Evolutionary conservation across 2,888 invertebrate genomes (phyloP).

Genomic region (Dione vanillae): DNA sequence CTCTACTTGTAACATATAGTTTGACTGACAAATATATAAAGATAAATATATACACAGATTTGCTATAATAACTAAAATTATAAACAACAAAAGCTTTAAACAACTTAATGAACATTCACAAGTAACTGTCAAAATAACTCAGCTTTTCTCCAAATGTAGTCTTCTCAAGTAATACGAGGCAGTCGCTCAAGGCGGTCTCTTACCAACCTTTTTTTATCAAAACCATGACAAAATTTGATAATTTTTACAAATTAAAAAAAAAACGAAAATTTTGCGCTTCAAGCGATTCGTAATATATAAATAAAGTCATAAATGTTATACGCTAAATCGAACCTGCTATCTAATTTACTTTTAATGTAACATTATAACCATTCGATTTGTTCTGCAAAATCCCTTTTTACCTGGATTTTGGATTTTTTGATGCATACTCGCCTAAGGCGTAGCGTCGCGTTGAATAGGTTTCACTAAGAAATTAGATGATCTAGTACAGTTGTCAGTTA

Average conservation of each 20-base stretch:
- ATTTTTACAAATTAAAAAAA: constrained; percentile 20
- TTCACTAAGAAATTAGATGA: background rate
- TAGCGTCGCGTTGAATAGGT: background rate
- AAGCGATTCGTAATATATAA: constrained; percentile 36
- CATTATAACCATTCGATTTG: constrained; percentile 48
- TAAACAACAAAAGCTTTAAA: background rate
- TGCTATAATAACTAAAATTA: too few relatives aligned
- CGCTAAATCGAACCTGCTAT: constrained; percentile 51
- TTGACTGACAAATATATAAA: too few relatives aligned
- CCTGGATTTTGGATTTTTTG: constrained; percentile 17
- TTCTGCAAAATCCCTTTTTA: constrained; percentile 48
- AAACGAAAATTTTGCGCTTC: constrained; percentile 20
- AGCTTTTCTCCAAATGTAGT: background rate
- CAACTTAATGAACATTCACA: background rate
- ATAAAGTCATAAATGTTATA: constrained; percentile 61
- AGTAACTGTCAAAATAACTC: background rate
- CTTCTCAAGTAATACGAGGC: background rate
- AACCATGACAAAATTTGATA: constrained; percentile 19
- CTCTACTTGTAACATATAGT: too few relatives aligned
- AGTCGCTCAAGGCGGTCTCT: constrained; percentile 3
- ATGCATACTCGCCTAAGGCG: constrained; percentile 3
- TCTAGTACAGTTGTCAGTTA: background rate
- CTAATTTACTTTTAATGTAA: constrained; percentile 58
- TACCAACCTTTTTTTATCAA: constrained; percentile 5
- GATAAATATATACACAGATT: too few relatives aligned